Evolutionary conservation across 1,140 invertebrate genomes (phyloP).

Genomic region (Theocolax elegans): DNA sequence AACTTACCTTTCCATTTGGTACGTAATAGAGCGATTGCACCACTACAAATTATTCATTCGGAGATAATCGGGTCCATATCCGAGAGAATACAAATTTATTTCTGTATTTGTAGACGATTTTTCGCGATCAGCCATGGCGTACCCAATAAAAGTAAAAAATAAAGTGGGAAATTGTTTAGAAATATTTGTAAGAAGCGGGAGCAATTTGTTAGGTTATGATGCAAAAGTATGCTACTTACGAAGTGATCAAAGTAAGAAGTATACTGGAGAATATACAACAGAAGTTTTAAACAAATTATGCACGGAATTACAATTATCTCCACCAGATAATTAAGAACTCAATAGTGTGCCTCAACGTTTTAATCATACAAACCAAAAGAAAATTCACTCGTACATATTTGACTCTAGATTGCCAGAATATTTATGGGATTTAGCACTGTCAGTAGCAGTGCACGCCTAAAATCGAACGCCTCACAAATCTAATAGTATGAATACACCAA

Average conservation of each 20-base stretch:
- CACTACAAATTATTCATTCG: constrained; percentile 29
- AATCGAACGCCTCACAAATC: constrained; percentile 49
- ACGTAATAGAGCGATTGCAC: constrained; percentile 10
- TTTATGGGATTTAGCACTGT: constrained; percentile 57
- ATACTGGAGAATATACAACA: neutral
- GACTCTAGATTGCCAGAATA: constrained; percentile 47
- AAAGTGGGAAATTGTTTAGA: constrained; percentile 10
- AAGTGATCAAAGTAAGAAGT: constrained; percentile 25
- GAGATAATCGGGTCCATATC: constrained; percentile 35
- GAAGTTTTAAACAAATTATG: constrained; percentile 33
- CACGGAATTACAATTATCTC: constrained; percentile 17
- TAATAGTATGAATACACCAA: constrained; percentile 42
- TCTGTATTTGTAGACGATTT: constrained; percentile 19
- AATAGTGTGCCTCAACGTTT: constrained; percentile 57
- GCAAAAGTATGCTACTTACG: constrained; percentile 33
- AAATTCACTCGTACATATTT: constrained; percentile 49
- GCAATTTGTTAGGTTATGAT: constrained; percentile 27
- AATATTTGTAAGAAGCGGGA: neutral
- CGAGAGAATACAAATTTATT: constrained; percentile 3
- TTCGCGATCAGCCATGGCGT: constrained; percentile 16
- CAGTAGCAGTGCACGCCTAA: constrained; percentile 48
- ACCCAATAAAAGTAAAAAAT: neutral
- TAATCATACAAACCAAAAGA: constrained; percentile 54
- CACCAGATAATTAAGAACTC: constrained; percentile 52
- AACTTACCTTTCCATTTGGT: constrained; percentile 5